Evolutionary conservation across 2,888 invertebrate species (phyloP).

Genomic region (Ariolimax columbianus): DNA sequence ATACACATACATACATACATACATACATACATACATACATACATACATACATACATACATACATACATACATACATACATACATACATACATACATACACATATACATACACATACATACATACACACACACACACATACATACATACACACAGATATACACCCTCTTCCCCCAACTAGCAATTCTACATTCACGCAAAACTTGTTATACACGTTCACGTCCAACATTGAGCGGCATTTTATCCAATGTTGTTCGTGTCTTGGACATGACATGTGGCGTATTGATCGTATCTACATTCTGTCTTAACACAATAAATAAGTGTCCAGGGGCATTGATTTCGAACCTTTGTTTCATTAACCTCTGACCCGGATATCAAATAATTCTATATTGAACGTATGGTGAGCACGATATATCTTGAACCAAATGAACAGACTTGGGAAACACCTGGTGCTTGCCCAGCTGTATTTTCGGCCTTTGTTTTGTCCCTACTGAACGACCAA

Average conservation of each 20-base stretch:
- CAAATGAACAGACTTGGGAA: not conserved
- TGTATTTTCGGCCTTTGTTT: too few relatives aligned
- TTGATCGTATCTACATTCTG: not conserved
- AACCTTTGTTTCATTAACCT: not conserved
- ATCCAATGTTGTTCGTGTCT: not conserved
- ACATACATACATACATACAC: not conserved
- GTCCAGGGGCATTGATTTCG: not conserved
- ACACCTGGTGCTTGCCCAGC: constrained; percentile 1
- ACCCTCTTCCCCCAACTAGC: too few relatives aligned
- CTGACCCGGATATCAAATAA: not conserved
- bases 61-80: too few relatives aligned
- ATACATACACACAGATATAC: too few relatives aligned
- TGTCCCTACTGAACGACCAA: too few relatives aligned
- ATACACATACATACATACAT: not conserved
- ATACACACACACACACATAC: not conserved
- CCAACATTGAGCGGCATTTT: too few relatives aligned
- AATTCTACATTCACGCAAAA: too few relatives aligned
- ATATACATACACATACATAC: not conserved
- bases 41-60: not conserved
- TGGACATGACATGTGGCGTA: not conserved
- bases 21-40: not conserved
- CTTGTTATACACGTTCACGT: too few relatives aligned
- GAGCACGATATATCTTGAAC: not conserved
- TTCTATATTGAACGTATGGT: not conserved
- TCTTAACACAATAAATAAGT: not conserved